Percentiles rank a stretch among this genome's conserved stretches.
phyloP scores from a whole-genome alignment of 2,888 invertebrate species.

The Tenodera sinensis region DNA sequence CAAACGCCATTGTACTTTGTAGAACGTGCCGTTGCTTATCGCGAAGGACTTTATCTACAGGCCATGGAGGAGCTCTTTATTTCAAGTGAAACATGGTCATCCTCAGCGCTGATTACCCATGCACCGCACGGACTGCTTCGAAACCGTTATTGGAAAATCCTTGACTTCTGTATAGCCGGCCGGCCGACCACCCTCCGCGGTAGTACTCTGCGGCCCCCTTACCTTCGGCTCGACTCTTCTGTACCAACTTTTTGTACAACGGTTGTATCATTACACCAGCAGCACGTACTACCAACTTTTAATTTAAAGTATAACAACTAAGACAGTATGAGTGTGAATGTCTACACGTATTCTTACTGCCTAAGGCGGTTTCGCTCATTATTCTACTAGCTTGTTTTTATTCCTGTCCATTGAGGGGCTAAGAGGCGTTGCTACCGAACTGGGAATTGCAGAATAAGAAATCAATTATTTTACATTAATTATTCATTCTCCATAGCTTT shows the following conservation, averaged over 20 bases:
- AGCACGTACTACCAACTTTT: neutral
- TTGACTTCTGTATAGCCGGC: neutral
- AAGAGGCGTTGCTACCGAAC: too few species aligned
- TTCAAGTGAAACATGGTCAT: conserved; percentile 21
- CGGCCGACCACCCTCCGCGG: neutral
- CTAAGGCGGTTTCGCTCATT: too few species aligned
- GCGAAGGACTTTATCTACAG: neutral
- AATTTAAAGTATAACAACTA: neutral
- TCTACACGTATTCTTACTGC: too few species aligned
- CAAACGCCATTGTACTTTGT: neutral
- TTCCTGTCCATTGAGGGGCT: too few species aligned
- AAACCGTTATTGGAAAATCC: conserved; percentile 12
- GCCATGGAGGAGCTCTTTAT: neutral
- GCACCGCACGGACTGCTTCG: conserved; percentile 10
- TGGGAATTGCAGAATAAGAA: too few species aligned
- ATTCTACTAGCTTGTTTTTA: too few species aligned
- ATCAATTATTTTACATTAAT: too few species aligned
- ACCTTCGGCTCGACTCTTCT: neutral
- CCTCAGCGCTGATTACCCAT: conserved; percentile 20
- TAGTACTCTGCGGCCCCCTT: neutral
- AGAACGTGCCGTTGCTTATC: neutral
- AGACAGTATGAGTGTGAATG: too few species aligned
- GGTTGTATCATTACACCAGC: too few species aligned
- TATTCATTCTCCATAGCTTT: too few species aligned
- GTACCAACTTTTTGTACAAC: neutral